Conservation (phyloP, 53 echinoderm and acorn worm species). For the Echinometra lucunter region DNA sequence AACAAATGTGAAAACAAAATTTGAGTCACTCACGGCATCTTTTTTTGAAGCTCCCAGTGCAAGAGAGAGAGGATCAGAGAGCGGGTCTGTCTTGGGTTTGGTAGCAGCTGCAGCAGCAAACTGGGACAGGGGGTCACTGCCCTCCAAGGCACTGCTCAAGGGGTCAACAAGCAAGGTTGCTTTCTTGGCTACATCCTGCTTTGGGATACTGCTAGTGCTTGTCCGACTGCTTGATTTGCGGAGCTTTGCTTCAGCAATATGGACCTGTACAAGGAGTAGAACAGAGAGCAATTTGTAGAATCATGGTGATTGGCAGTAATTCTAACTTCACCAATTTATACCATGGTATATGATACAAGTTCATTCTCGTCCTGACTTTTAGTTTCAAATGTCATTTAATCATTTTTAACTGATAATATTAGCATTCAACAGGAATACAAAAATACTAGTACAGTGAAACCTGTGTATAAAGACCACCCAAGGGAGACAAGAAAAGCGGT, state of each 20-base stretch:
- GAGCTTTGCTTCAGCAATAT: conserved; percentile 82
- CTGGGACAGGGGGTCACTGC: conserved; percentile 91
- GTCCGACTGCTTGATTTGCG: conserved; percentile 44
- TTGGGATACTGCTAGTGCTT: conserved; percentile 50
- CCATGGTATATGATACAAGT: too few relatives aligned
- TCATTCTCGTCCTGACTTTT: too few relatives aligned
- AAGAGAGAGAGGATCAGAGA: conserved; percentile 75
- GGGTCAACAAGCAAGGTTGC: conserved; percentile 75
- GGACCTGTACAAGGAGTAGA: conserved; percentile 44
- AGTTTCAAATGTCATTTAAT: too few relatives aligned
- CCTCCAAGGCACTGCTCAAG: conserved; percentile 86
- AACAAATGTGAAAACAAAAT: background rate
- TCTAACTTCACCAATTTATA: too few relatives aligned
- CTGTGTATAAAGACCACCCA: too few relatives aligned
- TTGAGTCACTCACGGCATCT: conserved; percentile 69
- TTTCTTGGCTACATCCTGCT: conserved; percentile 74
- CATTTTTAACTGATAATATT: too few relatives aligned
- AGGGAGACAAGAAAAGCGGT: too few relatives aligned
- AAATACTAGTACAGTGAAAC: too few relatives aligned
- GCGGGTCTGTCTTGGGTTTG: conserved; percentile 63
- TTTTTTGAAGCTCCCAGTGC: conserved; percentile 39
- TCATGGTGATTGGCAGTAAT: too few relatives aligned
- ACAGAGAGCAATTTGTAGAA: background rate
- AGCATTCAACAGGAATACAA: too few relatives aligned
- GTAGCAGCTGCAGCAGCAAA: conserved; percentile 91